phyloP scores from a whole-genome alignment of 2,797 vertebrate species.

The Dromococcyx pavoninus region DNA sequence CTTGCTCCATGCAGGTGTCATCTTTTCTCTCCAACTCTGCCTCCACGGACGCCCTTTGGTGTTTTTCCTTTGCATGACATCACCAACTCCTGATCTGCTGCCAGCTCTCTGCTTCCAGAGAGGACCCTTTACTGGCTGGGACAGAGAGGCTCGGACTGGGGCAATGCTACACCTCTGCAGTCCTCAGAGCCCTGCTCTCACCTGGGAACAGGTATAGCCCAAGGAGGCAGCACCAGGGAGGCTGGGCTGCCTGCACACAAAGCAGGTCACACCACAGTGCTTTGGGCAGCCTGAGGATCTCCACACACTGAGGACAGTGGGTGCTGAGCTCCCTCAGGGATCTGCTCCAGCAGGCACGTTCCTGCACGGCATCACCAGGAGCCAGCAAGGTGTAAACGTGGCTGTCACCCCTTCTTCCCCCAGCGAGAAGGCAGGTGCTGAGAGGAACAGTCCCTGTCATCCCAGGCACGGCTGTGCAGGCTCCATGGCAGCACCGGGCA shows the following conservation, averaged over 20 bases:
- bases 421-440: not conserved
- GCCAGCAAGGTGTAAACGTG: not conserved
- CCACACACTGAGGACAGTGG: not conserved
- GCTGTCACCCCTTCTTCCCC: not conserved
- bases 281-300: not conserved
- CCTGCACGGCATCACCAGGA: not conserved
- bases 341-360: not conserved
- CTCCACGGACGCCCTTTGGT: conserved; percentile 41
- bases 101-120: conserved; percentile 27
- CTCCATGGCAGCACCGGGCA: not conserved
- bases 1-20: not conserved
- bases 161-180: not conserved
- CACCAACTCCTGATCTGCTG: conserved; percentile 49
- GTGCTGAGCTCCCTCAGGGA: not conserved
- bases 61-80: conserved; percentile 63
- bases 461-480: not conserved
- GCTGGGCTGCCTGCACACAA: not conserved
- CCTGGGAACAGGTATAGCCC: not conserved
- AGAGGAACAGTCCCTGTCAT: not conserved
- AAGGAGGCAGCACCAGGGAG: not conserved
- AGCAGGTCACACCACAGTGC: fast-evolving
- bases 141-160: fast-evolving
- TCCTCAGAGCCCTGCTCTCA: not conserved
- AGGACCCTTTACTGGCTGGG: conserved; percentile 47
- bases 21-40: not conserved